Evolutionary conservation across 2,797 vertebrate genomes (phyloP).

Genomic region (Melanotaenia boesemani): DNA sequence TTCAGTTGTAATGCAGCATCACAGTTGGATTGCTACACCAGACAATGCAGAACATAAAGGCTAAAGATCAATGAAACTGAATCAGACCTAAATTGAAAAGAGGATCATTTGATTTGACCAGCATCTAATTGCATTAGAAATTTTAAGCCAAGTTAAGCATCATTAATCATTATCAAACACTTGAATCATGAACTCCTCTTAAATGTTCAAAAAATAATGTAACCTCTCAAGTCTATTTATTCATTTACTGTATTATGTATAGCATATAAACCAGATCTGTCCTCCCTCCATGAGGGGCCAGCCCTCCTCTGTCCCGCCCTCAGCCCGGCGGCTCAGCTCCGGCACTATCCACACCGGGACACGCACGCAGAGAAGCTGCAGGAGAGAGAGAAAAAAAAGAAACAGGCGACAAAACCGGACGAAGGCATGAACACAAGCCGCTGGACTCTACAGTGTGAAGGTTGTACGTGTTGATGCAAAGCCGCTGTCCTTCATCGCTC

Average conservation of each 20-base stretch:
- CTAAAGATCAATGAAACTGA: not conserved
- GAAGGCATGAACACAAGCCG: constrained; percentile 4
- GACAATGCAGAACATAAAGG: not conserved
- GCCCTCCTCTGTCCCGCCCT: constrained; percentile 58
- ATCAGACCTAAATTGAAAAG: not conserved
- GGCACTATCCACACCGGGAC: constrained; percentile 49
- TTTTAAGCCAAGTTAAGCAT: too few relatives aligned
- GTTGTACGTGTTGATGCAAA: constrained; percentile 27
- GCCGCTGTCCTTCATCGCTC: constrained; percentile 35
- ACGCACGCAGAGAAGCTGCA: constrained; percentile 23
- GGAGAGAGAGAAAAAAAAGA: not conserved
- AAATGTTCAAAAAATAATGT: too few relatives aligned
- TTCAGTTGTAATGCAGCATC: not conserved
- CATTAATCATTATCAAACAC: too few relatives aligned
- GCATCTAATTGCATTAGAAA: too few relatives aligned
- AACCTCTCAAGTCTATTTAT: too few relatives aligned
- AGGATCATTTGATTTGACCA: not conserved
- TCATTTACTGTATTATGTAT: too few relatives aligned
- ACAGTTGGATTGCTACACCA: not conserved
- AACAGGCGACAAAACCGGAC: constrained; percentile 26
- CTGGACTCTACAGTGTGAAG: constrained; percentile 27
- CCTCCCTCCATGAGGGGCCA: constrained; percentile 44
- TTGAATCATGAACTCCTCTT: too few relatives aligned
- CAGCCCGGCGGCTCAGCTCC: constrained; percentile 27
- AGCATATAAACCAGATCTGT: constrained; percentile 6